These are phyloP conservation scores for Drosophila eugracilis DNA, from an alignment of 1,140 invertebrate species.

Conservation along the genomic window DNA sequence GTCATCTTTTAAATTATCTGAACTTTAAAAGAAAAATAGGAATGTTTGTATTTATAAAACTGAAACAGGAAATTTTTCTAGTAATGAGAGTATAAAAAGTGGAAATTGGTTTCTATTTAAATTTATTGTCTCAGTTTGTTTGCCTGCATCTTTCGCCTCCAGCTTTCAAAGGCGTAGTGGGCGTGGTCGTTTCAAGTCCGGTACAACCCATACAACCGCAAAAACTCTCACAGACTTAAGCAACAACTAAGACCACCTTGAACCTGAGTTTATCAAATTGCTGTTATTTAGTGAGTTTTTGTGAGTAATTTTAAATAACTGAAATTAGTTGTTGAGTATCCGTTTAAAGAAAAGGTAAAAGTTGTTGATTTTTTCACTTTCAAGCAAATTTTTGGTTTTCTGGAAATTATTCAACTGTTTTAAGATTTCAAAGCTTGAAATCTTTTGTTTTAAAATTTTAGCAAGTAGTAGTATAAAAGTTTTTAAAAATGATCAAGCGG, in stretches of 20 bases:
- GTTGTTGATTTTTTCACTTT: slow-evolving; percentile 32
- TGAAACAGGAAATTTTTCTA: neutral
- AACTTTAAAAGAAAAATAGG: no score
- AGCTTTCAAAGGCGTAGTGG: slow-evolving; percentile 44
- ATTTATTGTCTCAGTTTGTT: no score
- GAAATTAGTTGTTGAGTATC: slow-evolving; percentile 26
- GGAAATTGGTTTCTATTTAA: no score
- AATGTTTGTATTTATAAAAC: no score
- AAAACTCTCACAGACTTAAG: slow-evolving; percentile 13
- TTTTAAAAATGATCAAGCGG: no score
- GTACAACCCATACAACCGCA: slow-evolving; percentile 7
- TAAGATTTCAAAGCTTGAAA: no score
- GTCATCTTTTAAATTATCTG: no score
- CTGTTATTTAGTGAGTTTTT: slow-evolving; percentile 56
- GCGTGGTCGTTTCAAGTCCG: slow-evolving; percentile 56
- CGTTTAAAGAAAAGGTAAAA: neutral
- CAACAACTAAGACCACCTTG: slow-evolving; percentile 33
- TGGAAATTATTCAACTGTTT: neutral
- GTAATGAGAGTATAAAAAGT: neutral
- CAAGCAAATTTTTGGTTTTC: neutral
- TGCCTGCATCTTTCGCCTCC: slow-evolving; percentile 8
- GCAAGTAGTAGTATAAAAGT: no score
- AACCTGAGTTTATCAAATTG: slow-evolving; percentile 54
- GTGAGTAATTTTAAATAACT: slow-evolving; percentile 45
- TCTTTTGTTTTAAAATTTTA: no score